Base-by-base conservation (phyloP, 2,113 vertebrate species). In the Dicaeum eximium region DNA sequence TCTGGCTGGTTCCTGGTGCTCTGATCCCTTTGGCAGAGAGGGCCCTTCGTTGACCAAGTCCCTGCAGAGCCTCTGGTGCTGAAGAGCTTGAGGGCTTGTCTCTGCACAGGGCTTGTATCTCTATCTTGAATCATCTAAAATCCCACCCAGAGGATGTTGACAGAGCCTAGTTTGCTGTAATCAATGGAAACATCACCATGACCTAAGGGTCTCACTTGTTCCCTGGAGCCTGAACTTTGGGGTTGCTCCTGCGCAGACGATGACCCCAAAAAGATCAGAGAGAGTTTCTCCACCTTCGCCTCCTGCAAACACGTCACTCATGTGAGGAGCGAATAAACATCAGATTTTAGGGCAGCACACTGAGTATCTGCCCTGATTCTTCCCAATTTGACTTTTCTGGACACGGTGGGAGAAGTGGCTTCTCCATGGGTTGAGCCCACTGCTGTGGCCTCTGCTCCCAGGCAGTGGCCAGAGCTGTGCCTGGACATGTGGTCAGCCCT, bases 251-350 rank as follows among this genome's bases (percentile, higher is more conserved):
- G 40, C 1, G 0, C 25, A 58, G 25, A 70, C 7, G 3, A 23
- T 40, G 91, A 77, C 86, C 77, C 86, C 54, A 28, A 51, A 70
- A 71, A 67, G 25, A 48, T 69, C 33, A 35, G 47, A 78, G 45
- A 12, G 38, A 28, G 82, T 42, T 19, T 24, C 45, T 61, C 37
- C 62, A 16, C 61, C 48, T 1, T 5, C 1, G 0, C 23, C 38
- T 72, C n/a, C 78, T 5, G 1, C 60, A 60, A 44, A 56, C 0
- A 2, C 0, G 0, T 91, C 78, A 17, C 24, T 33, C 1, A 0
- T 1, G 1, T n/a, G 31, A 56, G 23, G 19, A 64, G 40, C 1
- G 17, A 42, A 64, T 72, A 28, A 33, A 47, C 2, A 2, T 2
- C 8, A 9, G 11, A 3, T 30, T 45, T 71, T 60, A 1, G 20